Percentiles rank a stretch among this genome's conserved stretches.
Conservation (phyloP, 2,888 invertebrate genomes). For the Drosophila kambysellisi region DNA sequence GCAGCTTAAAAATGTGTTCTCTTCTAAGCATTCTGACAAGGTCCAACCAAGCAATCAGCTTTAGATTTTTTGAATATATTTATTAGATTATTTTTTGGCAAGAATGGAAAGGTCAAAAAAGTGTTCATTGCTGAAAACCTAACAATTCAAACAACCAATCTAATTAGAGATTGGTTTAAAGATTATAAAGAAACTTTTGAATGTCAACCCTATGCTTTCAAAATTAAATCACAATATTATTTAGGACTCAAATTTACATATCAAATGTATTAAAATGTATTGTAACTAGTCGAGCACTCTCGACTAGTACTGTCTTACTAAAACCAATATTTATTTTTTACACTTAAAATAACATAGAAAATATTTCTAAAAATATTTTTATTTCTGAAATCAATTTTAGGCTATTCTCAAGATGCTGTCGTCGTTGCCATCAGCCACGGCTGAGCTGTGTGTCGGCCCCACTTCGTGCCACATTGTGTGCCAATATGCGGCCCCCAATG, state of each 20-base stretch:
- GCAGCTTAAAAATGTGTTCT: not conserved
- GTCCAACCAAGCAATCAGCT: too few species aligned
- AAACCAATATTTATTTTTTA: not conserved
- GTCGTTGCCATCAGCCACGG: conserved; percentile 62
- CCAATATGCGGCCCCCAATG: conserved; percentile 81
- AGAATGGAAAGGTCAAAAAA: too few species aligned
- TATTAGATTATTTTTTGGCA: too few species aligned
- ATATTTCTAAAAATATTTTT: not conserved
- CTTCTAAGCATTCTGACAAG: not conserved
- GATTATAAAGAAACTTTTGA: too few species aligned
- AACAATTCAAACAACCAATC: too few species aligned
- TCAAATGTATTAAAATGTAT: too few species aligned
- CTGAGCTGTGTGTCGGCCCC: conserved; percentile 53
- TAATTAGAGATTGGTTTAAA: too few species aligned
- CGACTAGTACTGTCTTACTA: not conserved
- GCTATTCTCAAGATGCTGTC: conserved; percentile 62
- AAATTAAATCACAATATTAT: not conserved
- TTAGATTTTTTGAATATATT: too few species aligned
- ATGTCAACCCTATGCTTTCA: too few species aligned
- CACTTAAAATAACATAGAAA: not conserved
- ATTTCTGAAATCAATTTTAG: conserved; percentile 28
- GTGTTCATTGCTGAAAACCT: too few species aligned
- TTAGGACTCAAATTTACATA: not conserved
- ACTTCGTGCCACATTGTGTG: conserved; percentile 17
- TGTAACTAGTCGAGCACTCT: not conserved